phyloP scores from a whole-genome alignment of 2,797 vertebrate genomes.

The Acanthis flammea region DNA sequence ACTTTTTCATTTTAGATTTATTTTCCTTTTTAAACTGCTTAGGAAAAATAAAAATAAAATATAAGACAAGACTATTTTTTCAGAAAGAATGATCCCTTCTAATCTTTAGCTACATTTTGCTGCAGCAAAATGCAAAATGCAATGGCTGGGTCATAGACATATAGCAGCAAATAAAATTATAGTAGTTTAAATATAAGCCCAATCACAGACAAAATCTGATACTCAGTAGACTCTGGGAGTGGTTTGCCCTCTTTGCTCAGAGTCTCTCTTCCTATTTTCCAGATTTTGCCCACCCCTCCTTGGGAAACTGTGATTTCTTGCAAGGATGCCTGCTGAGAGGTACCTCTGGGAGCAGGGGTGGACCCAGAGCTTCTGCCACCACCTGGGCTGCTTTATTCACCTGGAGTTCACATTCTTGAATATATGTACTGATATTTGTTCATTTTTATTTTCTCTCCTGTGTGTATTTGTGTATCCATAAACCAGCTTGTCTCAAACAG shows the following conservation, averaged over 20 bases:
- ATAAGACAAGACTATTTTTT: neutral
- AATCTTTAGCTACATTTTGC: neutral
- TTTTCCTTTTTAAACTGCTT: neutral
- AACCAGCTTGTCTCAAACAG: neutral
- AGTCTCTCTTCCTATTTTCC: neutral
- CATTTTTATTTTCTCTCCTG: neutral
- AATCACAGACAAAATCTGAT: neutral
- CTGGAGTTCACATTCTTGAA: neutral
- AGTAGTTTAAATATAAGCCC: neutral
- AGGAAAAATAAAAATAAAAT: neutral
- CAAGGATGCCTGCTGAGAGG: neutral
- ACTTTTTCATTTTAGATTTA: neutral
- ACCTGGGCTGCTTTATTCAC: neutral
- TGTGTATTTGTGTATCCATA: neutral
- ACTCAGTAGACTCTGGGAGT: neutral
- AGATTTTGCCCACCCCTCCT: neutral
- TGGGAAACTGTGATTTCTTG: neutral
- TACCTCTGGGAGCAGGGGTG: neutral
- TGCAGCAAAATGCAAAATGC: neutral
- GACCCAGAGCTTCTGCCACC: neutral
- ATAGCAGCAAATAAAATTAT: neutral
- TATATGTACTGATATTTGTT: neutral
- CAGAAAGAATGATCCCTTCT: neutral
- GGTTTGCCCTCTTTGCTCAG: neutral
- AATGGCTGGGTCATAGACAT: neutral